Conservation (phyloP, 2,797 vertebrate species). For the Bradypodion pumilum region DNA sequence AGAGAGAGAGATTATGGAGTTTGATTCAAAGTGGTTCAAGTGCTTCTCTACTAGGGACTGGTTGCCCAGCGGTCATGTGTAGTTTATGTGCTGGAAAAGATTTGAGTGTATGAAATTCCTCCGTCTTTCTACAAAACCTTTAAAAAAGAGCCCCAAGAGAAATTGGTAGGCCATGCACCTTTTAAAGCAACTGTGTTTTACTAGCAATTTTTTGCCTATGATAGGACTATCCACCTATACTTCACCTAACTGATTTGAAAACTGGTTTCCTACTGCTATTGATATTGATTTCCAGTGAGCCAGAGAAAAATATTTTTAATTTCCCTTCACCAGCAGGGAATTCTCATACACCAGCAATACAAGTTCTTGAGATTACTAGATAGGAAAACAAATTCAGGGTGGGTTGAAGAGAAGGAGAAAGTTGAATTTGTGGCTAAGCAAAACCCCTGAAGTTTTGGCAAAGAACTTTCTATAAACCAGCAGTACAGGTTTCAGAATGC, state of each 20-base stretch:
- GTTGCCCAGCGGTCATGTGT: neutral
- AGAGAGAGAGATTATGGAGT: neutral
- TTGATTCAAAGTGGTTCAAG: neutral
- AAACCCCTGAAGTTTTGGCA: too few relatives aligned
- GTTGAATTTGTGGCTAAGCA: too few relatives aligned
- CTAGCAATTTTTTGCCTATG: constrained; percentile 11
- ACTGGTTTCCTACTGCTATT: neutral
- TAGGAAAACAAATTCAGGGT: too few relatives aligned
- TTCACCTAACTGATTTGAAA: constrained; percentile 9
- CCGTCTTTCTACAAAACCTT: constrained; percentile 1
- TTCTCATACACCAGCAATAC: neutral
- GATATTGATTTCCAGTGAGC: neutral
- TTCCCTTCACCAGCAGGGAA: neutral
- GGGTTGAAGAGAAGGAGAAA: too few relatives aligned
- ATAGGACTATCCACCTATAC: neutral
- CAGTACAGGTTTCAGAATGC: too few relatives aligned
- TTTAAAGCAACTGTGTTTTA: constrained; percentile 10
- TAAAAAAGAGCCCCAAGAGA: constrained; percentile 10
- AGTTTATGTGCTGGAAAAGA: constrained; percentile 27
- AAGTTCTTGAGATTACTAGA: too few relatives aligned
- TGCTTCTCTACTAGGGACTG: constrained; percentile 2
- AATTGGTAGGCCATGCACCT: neutral
- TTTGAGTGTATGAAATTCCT: constrained; percentile 15
- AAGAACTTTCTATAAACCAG: too few relatives aligned
- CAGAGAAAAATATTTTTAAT: neutral